Evolutionary conservation across 2,797 vertebrate species (phyloP), one percentile per base, ranked within the genome.

Genomic region (Mycteria americana): DNA sequence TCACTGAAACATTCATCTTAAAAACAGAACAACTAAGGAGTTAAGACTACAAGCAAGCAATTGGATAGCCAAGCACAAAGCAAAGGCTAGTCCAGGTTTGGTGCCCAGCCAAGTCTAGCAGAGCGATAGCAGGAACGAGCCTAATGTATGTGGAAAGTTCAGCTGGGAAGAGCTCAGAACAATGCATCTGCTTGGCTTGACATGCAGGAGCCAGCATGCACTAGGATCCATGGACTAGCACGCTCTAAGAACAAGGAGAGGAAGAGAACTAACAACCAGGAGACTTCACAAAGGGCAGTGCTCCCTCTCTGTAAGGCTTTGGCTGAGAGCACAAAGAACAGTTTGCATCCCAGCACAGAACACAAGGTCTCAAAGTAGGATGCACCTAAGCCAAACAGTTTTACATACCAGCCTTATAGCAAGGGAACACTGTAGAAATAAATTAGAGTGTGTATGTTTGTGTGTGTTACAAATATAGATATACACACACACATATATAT

Each of bases 151-250:
- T 86, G 76, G 85, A 46, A 57, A 85, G 57, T 11, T 95, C 69
- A 92, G 69, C 80, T 65, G 63, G 75, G 85, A 53, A 85, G 72
- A 67, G 77, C 89, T 95, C n/a, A 22, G 91, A 60, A 83, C 76
- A 77, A 93, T 5, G 63, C 82, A 75, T 13, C 78, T 12, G 15
- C 81, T 86, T 27, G 74, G 89, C 86, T 95, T 56, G 72, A 83
- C 97, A 95, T 97, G 97, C 97, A 35, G 95, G 88, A 96, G 92
- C 81, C 10, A 1, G 80, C 97, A 97, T 96, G 97, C 97, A 97
- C 77, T 4, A 30, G 94, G 91, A 69, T 46, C 92, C 16, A 11
- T 33, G 69, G 87, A 73, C 76, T 77, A 88, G 93, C 95, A 95
- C 57, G 39, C 85, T 30, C 91, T 91, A 80, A 88, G 60, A 50